phyloP scores from a whole-genome alignment of 1,140 invertebrate genomes.

The Battus philenor region DNA sequence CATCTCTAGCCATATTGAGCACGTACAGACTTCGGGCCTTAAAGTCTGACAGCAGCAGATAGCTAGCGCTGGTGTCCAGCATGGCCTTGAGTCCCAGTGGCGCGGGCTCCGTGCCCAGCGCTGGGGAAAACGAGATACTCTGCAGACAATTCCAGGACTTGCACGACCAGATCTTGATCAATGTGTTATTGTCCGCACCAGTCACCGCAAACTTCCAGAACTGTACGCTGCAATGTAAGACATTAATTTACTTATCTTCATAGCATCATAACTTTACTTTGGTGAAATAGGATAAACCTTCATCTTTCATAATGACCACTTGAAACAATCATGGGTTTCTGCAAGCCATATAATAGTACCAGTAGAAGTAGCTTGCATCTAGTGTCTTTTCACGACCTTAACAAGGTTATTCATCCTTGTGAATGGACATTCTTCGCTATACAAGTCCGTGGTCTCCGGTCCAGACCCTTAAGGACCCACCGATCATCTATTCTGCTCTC shows the following conservation, averaged over 20 bases:
- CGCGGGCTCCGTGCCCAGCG: slow-evolving; percentile 36
- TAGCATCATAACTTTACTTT: background rate
- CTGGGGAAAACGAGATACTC: slow-evolving; percentile 84
- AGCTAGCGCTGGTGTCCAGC: slow-evolving; percentile 88
- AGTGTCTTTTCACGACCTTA: too few species aligned
- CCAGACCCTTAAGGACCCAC: too few species aligned
- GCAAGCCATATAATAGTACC: too few species aligned
- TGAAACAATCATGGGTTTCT: too few species aligned
- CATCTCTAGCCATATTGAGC: slow-evolving; percentile 78
- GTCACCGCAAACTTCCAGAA: slow-evolving; percentile 97
- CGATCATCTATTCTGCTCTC: too few species aligned
- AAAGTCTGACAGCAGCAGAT: slow-evolving; percentile 90
- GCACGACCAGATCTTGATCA: slow-evolving; percentile 96
- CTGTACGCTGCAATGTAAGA: slow-evolving; percentile 78
- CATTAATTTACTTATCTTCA: background rate
- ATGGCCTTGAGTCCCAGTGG: slow-evolving; percentile 83
- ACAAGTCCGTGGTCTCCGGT: too few species aligned
- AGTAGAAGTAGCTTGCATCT: too few species aligned
- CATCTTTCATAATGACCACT: too few species aligned
- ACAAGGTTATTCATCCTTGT: too few species aligned
- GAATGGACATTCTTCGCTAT: too few species aligned
- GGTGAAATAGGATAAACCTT: too few species aligned
- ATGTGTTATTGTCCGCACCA: slow-evolving; percentile 91
- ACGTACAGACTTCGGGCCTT: slow-evolving; percentile 87
- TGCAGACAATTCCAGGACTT: slow-evolving; percentile 95